phyloP scores from a whole-genome alignment of 2,888 invertebrate species.

The Charanyca ferruginea region DNA sequence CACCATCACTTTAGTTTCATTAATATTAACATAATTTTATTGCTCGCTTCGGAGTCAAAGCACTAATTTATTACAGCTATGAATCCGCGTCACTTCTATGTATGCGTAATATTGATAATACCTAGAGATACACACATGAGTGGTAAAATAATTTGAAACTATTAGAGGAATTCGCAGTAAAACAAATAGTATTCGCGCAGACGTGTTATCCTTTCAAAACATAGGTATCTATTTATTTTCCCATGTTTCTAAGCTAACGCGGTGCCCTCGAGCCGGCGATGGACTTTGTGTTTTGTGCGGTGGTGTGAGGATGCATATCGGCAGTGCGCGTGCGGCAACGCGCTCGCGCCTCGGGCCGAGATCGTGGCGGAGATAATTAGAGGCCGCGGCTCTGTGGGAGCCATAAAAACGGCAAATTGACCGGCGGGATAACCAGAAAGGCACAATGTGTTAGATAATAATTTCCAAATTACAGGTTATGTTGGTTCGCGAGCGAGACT shows the following conservation, averaged over 20 bases:
- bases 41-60: conserved; percentile 46
- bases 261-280: conserved; percentile 47
- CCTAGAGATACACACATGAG: conserved; percentile 55
- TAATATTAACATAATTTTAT: conserved; percentile 67
- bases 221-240: conserved; percentile 82
- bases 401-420: conserved; percentile 91
- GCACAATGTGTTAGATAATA: conserved; percentile 92
- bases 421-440: conserved; percentile 91
- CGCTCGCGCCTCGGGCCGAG: conserved; percentile 84
- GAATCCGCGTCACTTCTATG: conserved; percentile 26
- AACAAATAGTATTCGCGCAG: conserved; percentile 89
- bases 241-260: conserved; percentile 83
- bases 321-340: conserved; percentile 46
- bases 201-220: conserved; percentile 84
- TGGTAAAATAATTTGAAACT: conserved; percentile 78
- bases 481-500: conserved; percentile 88
- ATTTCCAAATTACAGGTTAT: conserved; percentile 91
- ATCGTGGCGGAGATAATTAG: conserved; percentile 90
- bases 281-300: conserved; percentile 66
- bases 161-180: conserved; percentile 81
- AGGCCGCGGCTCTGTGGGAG: conserved; percentile 90
- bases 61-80: conserved; percentile 51
- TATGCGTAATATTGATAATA: conserved; percentile 22
- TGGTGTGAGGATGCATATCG: conserved; percentile 63
- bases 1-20: conserved; percentile 67